Base-by-base conservation (phyloP, 1,140 invertebrate genomes). In the Lepidurus packardi region DNA sequence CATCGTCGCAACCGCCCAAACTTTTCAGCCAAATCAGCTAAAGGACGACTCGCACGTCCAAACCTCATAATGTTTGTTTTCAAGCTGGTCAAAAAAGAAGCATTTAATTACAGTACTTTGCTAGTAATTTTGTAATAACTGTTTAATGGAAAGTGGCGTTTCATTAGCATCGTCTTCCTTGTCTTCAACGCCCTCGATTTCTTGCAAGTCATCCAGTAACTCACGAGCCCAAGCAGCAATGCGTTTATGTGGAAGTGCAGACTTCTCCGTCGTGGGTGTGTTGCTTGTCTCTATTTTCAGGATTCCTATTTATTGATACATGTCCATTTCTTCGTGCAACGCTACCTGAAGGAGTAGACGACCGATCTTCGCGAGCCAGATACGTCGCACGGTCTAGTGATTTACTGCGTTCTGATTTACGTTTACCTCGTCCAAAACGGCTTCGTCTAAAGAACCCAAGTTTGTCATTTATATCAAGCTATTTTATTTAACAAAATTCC, bases 141-240 rank as follows among this genome's bases (percentile, higher is more conserved):
- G 43, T 47, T 78, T 78, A 13, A 78, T 73, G 73, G 78, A 41
- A 13, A 78, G 78, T 16, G 75, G 75, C 13, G 44, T 78, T 73
- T 74, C 78, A n/a, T 73, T 45, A 44, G 73, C 73, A 25, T 78
- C 78, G n/a, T 78, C 78, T 8, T 47, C 77, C 11, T 75, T 75
- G n/a, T 75, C 73, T 1, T 78, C 78, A 45, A 47, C 75, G 78
- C 44, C 78, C 16, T 78, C 78, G 43, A 78, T 78, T 47, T 73
- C 65, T 74, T 78, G 78, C 21, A 78, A 45, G 53, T 78, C 78
- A 43, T 78, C 78, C 25, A 78, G 43, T 25, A 78, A n/a, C 42
- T 78, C 78, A 13, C 78, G 78, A 16, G 78, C 78, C 78, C 78
- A 78, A 8, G 78, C 78, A n/a, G 78, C 78, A 42, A 78, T 78